phyloP scores from a whole-genome alignment of 2,113 vertebrate genomes.

The Upupa epops region DNA sequence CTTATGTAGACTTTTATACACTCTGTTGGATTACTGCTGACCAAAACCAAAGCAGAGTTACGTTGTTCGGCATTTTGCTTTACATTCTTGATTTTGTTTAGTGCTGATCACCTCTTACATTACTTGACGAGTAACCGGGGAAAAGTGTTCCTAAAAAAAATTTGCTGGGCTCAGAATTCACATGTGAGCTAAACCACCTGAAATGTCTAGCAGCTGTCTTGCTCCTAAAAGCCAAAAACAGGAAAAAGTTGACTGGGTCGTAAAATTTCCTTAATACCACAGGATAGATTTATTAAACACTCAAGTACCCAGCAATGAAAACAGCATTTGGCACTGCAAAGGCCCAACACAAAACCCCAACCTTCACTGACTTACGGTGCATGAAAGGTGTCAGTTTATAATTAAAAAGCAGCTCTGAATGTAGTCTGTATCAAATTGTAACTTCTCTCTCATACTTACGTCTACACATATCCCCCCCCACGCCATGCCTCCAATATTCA shows the following conservation, averaged over 20 bases:
- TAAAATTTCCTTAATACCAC: constrained; percentile 31
- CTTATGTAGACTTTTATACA: neutral
- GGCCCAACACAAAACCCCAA: neutral
- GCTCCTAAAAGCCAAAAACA: constrained; percentile 29
- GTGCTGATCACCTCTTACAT: neutral
- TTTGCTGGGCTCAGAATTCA: neutral
- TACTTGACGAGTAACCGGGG: neutral
- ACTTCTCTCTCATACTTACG: neutral
- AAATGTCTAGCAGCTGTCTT: constrained; percentile 4
- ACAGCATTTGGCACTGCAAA: neutral
- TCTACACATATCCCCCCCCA: rapidly evolving
- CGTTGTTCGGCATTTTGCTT: neutral
- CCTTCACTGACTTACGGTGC: neutral
- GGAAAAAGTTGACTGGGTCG: constrained; percentile 7
- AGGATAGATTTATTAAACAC: constrained; percentile 48
- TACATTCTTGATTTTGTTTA: neutral
- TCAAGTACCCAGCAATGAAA: constrained; percentile 45
- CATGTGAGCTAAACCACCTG: neutral
- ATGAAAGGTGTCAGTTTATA: neutral
- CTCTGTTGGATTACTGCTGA: neutral
- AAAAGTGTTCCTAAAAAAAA: neutral
- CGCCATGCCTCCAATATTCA: neutral
- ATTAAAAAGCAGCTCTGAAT: neutral
- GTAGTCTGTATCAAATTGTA: neutral
- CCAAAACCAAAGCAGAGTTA: neutral